These are phyloP conservation scores for Aproaerema taeniolella DNA, from an alignment of 2,888 invertebrate species.

Conservation along the genomic window DNA sequence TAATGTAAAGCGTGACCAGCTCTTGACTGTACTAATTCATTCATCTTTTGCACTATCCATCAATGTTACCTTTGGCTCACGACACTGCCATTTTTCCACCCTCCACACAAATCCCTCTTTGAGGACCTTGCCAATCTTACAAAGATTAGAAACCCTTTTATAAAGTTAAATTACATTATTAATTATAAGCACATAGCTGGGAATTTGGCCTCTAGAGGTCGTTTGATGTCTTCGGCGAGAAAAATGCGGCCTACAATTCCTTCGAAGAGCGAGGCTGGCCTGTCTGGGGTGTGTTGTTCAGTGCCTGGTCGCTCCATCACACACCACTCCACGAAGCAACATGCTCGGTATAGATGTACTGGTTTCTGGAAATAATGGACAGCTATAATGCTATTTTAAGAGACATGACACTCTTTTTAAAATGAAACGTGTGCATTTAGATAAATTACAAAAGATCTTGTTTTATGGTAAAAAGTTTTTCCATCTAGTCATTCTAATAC, in stretches of 20 bases:
- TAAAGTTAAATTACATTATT: too few relatives aligned
- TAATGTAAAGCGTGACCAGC: too few relatives aligned
- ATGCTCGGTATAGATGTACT: slow-evolving; percentile 85
- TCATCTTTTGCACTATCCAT: too few relatives aligned
- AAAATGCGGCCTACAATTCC: slow-evolving; percentile 88
- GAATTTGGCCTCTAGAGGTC: slow-evolving; percentile 82
- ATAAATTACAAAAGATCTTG: too few relatives aligned
- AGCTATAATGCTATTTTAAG: background rate
- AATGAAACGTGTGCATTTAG: background rate
- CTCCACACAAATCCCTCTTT: too few relatives aligned
- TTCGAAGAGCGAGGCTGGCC: slow-evolving; percentile 91
- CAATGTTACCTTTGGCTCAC: too few relatives aligned
- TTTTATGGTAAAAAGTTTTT: too few relatives aligned
- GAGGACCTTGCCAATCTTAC: too few relatives aligned
- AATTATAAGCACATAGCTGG: slow-evolving; percentile 71
- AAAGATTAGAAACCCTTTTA: background rate
- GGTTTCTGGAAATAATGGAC: slow-evolving; percentile 79
- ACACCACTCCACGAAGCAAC: slow-evolving; percentile 90
- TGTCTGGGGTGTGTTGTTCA: slow-evolving; percentile 84
- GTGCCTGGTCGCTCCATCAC: slow-evolving; percentile 81
- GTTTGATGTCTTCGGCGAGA: slow-evolving; percentile 82
- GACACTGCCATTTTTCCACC: too few relatives aligned
- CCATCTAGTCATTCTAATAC: too few relatives aligned
- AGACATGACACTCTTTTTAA: background rate
- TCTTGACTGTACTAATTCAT: too few relatives aligned